These are phyloP conservation scores for Apodemia zela DNA, from an alignment of 2,888 invertebrate genomes.

Conservation along the genomic window DNA sequence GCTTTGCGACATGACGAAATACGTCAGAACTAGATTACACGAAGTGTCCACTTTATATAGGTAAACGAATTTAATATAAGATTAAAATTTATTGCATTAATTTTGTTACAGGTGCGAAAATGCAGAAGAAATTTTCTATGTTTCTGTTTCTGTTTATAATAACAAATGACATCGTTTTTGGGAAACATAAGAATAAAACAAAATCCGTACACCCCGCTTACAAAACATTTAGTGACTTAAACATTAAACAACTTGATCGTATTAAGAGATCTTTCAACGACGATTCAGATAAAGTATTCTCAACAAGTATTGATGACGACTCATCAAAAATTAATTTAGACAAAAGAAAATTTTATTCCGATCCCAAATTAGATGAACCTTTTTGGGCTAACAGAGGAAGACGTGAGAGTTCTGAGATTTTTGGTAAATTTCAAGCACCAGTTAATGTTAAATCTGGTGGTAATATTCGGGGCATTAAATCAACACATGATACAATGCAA, in stretches of 20 bases:
- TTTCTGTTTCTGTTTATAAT: slow-evolving; percentile 49
- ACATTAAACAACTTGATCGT: slow-evolving; percentile 45
- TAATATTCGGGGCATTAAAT: neutral
- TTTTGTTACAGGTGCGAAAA: slow-evolving; percentile 49
- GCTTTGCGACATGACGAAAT: too few species aligned
- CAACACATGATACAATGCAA: neutral
- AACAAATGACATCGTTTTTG: slow-evolving; percentile 47
- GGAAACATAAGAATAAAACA: slow-evolving; percentile 48
- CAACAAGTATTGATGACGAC: slow-evolving; percentile 20
- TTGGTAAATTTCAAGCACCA: neutral
- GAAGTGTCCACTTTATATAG: too few species aligned
- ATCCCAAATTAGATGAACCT: slow-evolving; percentile 42
- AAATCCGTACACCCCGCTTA: slow-evolving; percentile 40
- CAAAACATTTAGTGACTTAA: slow-evolving; percentile 40
- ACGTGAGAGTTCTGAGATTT: slow-evolving; percentile 49
- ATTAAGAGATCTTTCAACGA: slow-evolving; percentile 51
- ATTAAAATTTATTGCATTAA: neutral
- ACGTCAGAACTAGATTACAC: too few species aligned
- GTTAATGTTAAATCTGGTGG: slow-evolving; percentile 5
- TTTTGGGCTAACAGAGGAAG: slow-evolving; percentile 67
- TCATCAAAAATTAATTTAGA: slow-evolving; percentile 3
- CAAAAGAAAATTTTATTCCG: slow-evolving; percentile 19
- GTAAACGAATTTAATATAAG: too few species aligned
- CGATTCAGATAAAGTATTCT: slow-evolving; percentile 41
- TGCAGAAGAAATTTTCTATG: slow-evolving; percentile 49